Evolutionary conservation across 2,113 vertebrate species (phyloP).

Genomic region (Lycocorax pyrrhopterus): DNA sequence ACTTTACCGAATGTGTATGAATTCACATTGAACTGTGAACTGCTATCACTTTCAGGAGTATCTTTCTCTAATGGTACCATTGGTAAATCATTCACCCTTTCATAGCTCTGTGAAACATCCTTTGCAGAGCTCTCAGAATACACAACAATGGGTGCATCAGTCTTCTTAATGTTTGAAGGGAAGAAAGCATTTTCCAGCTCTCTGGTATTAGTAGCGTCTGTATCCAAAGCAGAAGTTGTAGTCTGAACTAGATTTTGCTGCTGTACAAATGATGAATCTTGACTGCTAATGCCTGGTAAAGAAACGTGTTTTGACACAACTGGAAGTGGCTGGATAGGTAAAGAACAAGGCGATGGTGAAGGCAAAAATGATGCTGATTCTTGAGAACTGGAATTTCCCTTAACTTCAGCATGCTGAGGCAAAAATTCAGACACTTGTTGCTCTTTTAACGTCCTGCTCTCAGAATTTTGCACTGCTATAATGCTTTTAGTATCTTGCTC

Average conservation of each 20-base stretch:
- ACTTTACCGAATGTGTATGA: background rate
- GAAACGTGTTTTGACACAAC: constrained; percentile 50
- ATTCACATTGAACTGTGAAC: constrained; percentile 43
- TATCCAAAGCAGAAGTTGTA: constrained; percentile 30
- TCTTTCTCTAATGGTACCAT: constrained; percentile 37
- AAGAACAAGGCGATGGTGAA: constrained; percentile 59
- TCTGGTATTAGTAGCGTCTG: constrained; percentile 34
- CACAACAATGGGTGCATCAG: constrained; percentile 15
- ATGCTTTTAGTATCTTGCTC: constrained; percentile 58
- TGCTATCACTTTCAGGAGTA: constrained; percentile 24
- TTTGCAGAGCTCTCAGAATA: constrained; percentile 53
- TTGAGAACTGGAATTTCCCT: constrained; percentile 46
- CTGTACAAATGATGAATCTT: constrained; percentile 54
- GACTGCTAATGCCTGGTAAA: constrained; percentile 55
- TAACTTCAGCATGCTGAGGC: constrained; percentile 52
- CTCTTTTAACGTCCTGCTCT: constrained; percentile 67
- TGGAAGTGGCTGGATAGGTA: constrained; percentile 40
- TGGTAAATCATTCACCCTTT: constrained; percentile 35
- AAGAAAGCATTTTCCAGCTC: constrained; percentile 60
- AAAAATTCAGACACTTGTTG: constrained; percentile 60
- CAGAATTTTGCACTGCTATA: constrained; percentile 40
- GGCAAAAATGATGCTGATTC: constrained; percentile 57
- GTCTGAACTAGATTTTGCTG: constrained; percentile 60
- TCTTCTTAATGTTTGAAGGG: constrained; percentile 40
- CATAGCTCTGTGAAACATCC: constrained; percentile 53